A percentile compares a stretch with the other conserved stretches of the same genome.
Evolutionary conservation across 2,797 vertebrate genomes (phyloP).

Genomic region (Cyprinella venusta): DNA sequence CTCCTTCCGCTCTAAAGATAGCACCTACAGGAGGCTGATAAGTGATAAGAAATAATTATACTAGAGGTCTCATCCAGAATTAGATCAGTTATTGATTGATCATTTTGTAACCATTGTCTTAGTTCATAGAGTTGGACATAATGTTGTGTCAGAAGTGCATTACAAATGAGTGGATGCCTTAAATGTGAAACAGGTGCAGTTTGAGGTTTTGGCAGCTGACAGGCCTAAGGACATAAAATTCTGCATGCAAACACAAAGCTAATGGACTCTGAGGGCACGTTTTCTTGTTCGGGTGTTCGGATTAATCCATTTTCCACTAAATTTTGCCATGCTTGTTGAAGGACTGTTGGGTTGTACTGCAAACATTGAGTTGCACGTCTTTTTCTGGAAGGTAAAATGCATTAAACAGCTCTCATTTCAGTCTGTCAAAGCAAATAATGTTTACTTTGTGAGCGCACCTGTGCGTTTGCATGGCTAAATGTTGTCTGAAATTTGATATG

Average conservation of each 20-base stretch:
- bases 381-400: not conserved
- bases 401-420: not conserved
- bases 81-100: not conserved
- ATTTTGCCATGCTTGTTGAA: not conserved
- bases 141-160: not conserved
- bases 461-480: not conserved
- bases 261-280: not conserved
- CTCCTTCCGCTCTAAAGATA: slow-evolving; percentile 28
- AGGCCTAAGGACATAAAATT: not conserved
- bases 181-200: slow-evolving; percentile 24
- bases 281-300: not conserved
- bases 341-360: not conserved
- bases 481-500: not conserved
- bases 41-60: not conserved
- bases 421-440: not conserved
- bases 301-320: not conserved
- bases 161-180: not conserved
- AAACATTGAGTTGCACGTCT: not conserved
- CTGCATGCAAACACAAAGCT: not conserved
- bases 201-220: slow-evolving; percentile 8
- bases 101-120: not conserved
- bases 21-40: not conserved
- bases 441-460: not conserved
- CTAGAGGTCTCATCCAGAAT: not conserved
- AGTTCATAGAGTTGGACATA: not conserved